Evolutionary conservation across 2,888 invertebrate genomes (phyloP).

Genomic region (Patella depressa): DNA sequence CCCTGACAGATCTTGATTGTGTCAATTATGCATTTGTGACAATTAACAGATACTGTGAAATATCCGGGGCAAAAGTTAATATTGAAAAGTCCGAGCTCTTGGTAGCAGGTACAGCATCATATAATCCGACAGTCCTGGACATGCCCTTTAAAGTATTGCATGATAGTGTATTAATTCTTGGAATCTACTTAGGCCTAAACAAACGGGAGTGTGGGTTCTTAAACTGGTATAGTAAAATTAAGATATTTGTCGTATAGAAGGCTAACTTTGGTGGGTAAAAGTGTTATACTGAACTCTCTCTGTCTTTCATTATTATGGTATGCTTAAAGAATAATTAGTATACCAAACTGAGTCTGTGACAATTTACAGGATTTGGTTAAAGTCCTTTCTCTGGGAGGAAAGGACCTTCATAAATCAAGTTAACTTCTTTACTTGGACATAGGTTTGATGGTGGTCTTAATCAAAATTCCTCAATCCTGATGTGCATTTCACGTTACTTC

Average conservation of each 20-base stretch:
- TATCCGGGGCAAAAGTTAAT: neutral
- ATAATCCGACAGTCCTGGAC: too few species aligned
- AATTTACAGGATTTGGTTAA: neutral
- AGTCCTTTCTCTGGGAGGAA: neutral
- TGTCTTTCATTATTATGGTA: neutral
- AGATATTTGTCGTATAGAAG: neutral
- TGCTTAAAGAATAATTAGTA: neutral
- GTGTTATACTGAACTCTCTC: neutral
- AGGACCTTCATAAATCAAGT: neutral
- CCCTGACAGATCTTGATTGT: neutral
- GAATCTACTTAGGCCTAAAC: neutral
- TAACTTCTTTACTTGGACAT: neutral
- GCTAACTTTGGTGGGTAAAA: neutral
- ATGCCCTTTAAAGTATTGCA: too few species aligned
- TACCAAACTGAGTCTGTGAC: neutral
- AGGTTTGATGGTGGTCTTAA: neutral
- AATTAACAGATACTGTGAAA: neutral
- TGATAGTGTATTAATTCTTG: too few species aligned
- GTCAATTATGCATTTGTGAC: neutral
- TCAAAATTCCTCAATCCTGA: neutral
- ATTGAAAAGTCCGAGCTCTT: constrained; percentile 1
- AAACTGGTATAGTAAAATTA: neutral
- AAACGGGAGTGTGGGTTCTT: too few species aligned
- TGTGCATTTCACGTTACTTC: neutral
- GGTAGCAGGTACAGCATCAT: neutral